Conservation (phyloP, 2,113 vertebrate species). For the Psophia crepitans region DNA sequence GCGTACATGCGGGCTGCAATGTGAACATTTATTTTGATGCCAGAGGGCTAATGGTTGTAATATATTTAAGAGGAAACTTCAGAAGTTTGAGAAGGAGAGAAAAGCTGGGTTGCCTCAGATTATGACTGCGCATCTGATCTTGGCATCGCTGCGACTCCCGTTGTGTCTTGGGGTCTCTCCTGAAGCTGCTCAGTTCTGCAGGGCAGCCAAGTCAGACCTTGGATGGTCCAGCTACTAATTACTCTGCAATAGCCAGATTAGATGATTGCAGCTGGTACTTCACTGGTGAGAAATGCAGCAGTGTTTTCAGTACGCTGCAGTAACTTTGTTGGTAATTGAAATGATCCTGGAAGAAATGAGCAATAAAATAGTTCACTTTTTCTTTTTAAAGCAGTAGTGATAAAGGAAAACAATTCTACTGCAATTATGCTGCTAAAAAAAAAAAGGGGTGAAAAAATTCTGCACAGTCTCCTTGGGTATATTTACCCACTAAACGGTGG, state of each 20-base stretch:
- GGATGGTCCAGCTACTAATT: neutral
- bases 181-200: rapidly evolving
- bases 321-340: neutral
- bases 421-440: neutral
- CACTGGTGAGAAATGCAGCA: neutral
- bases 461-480: neutral
- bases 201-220: neutral
- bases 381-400: neutral
- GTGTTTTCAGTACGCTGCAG: neutral
- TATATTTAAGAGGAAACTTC: neutral
- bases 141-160: neutral
- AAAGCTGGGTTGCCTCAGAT: neutral
- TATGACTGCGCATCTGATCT: neutral
- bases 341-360: neutral
- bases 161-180: neutral
- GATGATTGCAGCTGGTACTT: neutral
- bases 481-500: neutral
- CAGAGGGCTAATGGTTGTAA: neutral
- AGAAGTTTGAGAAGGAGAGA: neutral
- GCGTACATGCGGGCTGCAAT: neutral
- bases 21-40: neutral
- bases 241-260: neutral
- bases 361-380: neutral
- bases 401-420: neutral
- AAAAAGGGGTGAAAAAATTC: neutral